Base-by-base conservation (phyloP, 2,888 invertebrate species). In the Enchytraeus crypticus region DNA sequence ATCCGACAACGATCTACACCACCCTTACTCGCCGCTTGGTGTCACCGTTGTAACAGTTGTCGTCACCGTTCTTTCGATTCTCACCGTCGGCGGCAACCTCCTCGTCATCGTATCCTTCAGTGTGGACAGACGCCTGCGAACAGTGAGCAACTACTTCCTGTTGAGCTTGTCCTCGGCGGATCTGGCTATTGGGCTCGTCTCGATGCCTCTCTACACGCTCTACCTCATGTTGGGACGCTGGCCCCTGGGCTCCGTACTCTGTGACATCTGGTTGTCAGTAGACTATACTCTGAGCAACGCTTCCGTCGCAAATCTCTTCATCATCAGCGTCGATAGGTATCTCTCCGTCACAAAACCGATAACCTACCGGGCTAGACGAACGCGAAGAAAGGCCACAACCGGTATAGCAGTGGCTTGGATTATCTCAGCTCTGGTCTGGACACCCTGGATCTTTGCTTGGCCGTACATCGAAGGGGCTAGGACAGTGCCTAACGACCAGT, bases 371-470 rank as follows among this genome's bases (percentile, higher is more conserved):
- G 96, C 92, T 29, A 90, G 89, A 78, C 85, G 97, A 78, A 97
- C 95, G 72, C 92, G 92, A 64, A 86, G 86, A 72, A 86, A 89
- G 73, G 97, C 96, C 56, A 89, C 89, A 23, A 83, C 89, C 69
- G 95, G 96, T 93, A 97, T 98, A 71, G 89, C 82, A 21, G 86
- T 87, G 72, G 96, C 96, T 57, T 98, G 97, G 93, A 88, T 92
- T 57, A 88, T 97, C 71, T 95, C 95, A 67, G 80, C 92, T 68
- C 81, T 95, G 62, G 82, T 97, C 61, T 98, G 97, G 97, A 95
- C 95, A 21, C 97, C 97, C 2, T 97, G 95, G 95, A 97, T 97
- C 75, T 92, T 93, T 82, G 88, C 91, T 69, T 97, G 96, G 96
- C 97, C 97, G 54, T 91, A 95, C 78, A 92, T 98, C 71, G 96